A percentile compares a stretch with the other conserved stretches of the same genome.
These are phyloP conservation scores for Ormyrus pomaceus DNA, from an alignment of 2,888 invertebrate species.

Conservation along the genomic window DNA sequence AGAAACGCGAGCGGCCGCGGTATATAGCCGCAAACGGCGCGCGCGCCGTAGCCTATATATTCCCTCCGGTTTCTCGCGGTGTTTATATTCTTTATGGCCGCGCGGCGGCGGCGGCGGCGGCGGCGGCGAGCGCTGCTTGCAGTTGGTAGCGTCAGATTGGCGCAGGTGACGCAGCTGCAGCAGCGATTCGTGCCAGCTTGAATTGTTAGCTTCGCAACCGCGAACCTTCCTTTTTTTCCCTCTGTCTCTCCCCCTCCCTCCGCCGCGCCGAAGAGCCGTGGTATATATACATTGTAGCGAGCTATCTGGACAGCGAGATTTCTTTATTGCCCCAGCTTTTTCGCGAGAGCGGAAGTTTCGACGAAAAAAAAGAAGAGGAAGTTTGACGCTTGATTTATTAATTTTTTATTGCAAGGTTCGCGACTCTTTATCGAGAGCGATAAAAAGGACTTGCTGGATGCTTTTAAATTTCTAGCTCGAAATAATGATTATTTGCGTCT, in stretches of 20 bases:
- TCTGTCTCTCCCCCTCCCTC: not conserved
- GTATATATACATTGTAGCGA: not conserved
- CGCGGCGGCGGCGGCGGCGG: not conserved
- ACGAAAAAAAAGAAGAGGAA: no score
- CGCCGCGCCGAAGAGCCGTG: not conserved
- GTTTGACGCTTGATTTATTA: no score
- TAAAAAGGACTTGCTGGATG: not conserved
- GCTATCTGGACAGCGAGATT: conserved; percentile 29
- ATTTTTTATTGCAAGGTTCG: no score
- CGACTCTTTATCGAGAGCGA: no score
- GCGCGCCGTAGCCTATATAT: conserved; percentile 3
- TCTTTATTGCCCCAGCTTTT: conserved; percentile 19
- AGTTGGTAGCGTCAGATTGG: conserved; percentile 38
- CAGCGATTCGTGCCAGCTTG: conserved; percentile 33
- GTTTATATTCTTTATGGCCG: conserved; percentile 31
- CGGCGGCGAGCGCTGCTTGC: conserved; percentile 6
- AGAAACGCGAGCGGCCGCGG: not conserved
- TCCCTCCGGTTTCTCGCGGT: not conserved
- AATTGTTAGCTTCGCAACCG: not conserved
- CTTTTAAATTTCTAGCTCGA: not conserved
- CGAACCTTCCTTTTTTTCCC: not conserved
- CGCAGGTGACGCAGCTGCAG: conserved; percentile 55
- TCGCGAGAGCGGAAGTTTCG: no score
- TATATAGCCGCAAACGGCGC: not conserved
- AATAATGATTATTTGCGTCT: not conserved